A percentile compares a stretch with the other conserved stretches of the same genome.
Evolutionary conservation across 2,888 invertebrate species (phyloP).

Genomic region (Eumerus sabulonum): DNA sequence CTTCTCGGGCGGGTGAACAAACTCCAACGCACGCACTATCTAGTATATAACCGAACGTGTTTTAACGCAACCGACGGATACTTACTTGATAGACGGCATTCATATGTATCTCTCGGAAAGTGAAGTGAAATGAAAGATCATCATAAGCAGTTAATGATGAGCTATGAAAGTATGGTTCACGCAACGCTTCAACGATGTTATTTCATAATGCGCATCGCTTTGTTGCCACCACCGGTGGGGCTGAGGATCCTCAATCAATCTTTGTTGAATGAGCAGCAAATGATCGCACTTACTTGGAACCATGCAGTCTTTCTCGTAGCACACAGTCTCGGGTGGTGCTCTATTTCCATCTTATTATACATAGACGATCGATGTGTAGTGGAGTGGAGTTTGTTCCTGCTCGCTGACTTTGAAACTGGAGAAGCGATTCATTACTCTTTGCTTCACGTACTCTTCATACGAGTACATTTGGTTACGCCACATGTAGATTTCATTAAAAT

Average conservation of each 20-base stretch:
- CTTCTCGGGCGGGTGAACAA: conserved; percentile 38
- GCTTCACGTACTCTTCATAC: neutral
- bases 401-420: conserved; percentile 41
- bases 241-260: conserved; percentile 27
- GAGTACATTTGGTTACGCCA: conserved; percentile 31
- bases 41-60: conserved; percentile 3
- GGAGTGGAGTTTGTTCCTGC: conserved; percentile 32
- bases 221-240: too few relatives aligned
- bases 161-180: conserved; percentile 25
- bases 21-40: conserved; percentile 29
- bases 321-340: neutral
- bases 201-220: too few relatives aligned
- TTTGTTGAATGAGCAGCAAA: conserved; percentile 25
- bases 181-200: conserved; percentile 23
- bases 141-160: too few relatives aligned
- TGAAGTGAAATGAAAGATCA: conserved; percentile 13
- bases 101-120: conserved; percentile 26
- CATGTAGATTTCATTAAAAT: conserved; percentile 44
- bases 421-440: conserved; percentile 22
- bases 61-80: conserved; percentile 13
- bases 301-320: conserved; percentile 1
- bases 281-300: conserved; percentile 15
- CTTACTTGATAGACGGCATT: neutral
- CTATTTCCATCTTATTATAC: neutral
- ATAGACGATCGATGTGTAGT: neutral